phyloP scores from a whole-genome alignment of 2,797 vertebrate genomes.

The Argyrosomus regius region DNA sequence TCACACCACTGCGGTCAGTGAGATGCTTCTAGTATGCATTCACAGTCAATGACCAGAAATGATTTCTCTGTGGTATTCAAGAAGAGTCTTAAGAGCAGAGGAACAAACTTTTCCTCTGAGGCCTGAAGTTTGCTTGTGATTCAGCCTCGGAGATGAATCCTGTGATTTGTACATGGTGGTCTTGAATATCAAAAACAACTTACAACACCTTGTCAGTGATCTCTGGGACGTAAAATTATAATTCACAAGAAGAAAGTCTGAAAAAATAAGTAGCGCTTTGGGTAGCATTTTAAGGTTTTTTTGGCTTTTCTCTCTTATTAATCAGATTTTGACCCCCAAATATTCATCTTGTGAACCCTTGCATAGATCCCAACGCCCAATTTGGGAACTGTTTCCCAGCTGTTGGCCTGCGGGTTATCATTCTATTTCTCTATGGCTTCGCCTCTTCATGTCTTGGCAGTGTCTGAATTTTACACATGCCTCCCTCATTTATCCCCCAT shows the following conservation, averaged over 20 bases:
- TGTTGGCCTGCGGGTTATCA: neutral
- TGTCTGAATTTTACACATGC: neutral
- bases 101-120: conserved; percentile 2
- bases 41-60: conserved; percentile 37
- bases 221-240: neutral
- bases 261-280: neutral
- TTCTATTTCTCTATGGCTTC: neutral
- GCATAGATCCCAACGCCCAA: neutral
- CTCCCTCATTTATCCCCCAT: neutral
- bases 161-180: neutral
- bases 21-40: conserved; percentile 53
- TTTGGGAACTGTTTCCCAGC: neutral
- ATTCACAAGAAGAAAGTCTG: neutral
- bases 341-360: neutral
- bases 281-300: neutral
- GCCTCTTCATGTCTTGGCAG: neutral
- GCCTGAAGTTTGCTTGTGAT: neutral
- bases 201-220: neutral
- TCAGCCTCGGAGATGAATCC: neutral
- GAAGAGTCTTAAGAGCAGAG: neutral
- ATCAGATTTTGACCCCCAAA: neutral
- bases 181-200: neutral
- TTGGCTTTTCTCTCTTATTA: neutral
- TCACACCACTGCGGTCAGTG: conserved; percentile 57
- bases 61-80: conserved; percentile 32